These are phyloP conservation scores for Cheilosia vulpina DNA, from an alignment of 2,888 invertebrate genomes.

Conservation along the genomic window DNA sequence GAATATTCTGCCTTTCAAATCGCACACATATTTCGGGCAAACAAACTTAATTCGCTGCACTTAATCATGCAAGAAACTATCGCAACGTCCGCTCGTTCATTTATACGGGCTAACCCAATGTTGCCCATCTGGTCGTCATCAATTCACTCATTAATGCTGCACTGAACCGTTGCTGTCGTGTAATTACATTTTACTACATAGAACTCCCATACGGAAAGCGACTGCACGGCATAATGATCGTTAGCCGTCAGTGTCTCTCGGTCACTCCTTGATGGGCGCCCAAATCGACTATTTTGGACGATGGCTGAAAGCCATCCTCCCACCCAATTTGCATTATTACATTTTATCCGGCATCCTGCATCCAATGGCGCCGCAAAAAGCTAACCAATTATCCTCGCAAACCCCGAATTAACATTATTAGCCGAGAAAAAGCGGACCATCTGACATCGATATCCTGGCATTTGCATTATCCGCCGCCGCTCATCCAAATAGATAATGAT, in stretches of 20 bases:
- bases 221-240: slow-evolving; percentile 42
- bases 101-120: slow-evolving; percentile 41
- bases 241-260: slow-evolving; percentile 13
- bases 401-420: slow-evolving; percentile 66
- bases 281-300: not conserved
- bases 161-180: slow-evolving; percentile 38
- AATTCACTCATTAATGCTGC: slow-evolving; percentile 56
- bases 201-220: not conserved
- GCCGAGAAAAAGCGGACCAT: slow-evolving; percentile 31
- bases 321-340: slow-evolving; percentile 66
- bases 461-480: slow-evolving; percentile 30
- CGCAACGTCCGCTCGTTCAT: slow-evolving; percentile 21
- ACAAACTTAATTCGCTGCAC: not conserved
- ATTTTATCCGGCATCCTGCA: slow-evolving; percentile 55
- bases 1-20: too few species aligned
- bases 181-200: slow-evolving; percentile 55
- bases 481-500: slow-evolving; percentile 56
- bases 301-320: not conserved
- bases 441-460: slow-evolving; percentile 33
- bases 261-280: not conserved
- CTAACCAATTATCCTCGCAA: slow-evolving; percentile 63
- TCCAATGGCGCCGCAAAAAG: slow-evolving; percentile 40
- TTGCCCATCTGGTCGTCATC: slow-evolving; percentile 46
- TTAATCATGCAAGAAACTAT: not conserved
- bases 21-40: not conserved